Base-by-base conservation (phyloP, 2,113 vertebrate species). In the Colinus virginianus region DNA sequence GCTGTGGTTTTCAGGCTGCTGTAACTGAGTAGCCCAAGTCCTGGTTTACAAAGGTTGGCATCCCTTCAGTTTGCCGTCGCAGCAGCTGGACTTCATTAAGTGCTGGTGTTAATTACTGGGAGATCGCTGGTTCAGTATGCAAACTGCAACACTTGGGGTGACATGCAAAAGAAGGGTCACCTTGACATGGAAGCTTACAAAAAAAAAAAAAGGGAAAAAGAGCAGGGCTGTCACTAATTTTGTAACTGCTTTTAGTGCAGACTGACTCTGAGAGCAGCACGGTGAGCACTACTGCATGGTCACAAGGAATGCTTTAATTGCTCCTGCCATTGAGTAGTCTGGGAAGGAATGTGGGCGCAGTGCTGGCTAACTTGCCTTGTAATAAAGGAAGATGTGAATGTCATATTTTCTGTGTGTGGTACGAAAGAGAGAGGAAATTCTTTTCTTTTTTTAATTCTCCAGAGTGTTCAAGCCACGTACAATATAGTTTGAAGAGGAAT, bases 81-180 rank as follows among this genome's bases (percentile, higher is more conserved):
- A 98, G 98, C 98, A 99, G 98, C 99, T 99, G 99, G 99, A 99
- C 99, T 98, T 99, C 99, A 99, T 99, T 99, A 99, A 98, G 97
- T 96, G 93, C 97, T 98, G 98, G 98, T 98, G 98, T 99, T 99
- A 99, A 99, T 99, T 99, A 99, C 98, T 98, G 98, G 98, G 98
- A 98, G 98, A 96, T 94, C 51, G 87, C 97, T 98, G 97, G 96
- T 98, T 98, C 97, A 96, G 87, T 84, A 90, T 96, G 96, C 96
- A 92, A 94, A 97, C 96, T 96, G 97, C 97, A 98, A 93, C 92
- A 97, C 98, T 97, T 97, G 95, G 98, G 97, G 97, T 94, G 95
- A 97, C 97, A 92, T 61, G 56, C 38, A 72, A 97, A 97, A 90
- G 83, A 91, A 98, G 97, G 98, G 98, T 98, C 98, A 98, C 98